A percentile compares a stretch with the other conserved stretches of the same genome.
Evolutionary conservation across 37 sponge, comb jelly and placozoan genomes (phyloP).

Genomic region (Chondrilla cf. caribensis): DNA sequence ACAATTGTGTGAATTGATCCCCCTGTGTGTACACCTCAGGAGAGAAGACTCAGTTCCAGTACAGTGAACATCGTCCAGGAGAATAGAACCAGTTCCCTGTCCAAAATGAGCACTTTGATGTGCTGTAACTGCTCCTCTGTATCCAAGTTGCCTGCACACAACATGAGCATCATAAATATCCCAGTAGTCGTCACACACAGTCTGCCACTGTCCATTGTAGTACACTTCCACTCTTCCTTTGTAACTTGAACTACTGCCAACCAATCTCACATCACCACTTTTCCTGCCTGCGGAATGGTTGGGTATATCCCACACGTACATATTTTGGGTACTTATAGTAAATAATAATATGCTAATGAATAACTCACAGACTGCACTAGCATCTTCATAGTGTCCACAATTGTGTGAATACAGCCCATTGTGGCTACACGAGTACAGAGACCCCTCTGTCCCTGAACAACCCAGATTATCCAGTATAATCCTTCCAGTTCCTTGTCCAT

Average conservation of each 20-base stretch:
- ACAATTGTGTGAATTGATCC: background rate
- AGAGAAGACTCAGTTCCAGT: background rate
- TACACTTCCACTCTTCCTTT: conserved; percentile 7
- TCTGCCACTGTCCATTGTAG: background rate
- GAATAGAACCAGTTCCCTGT: background rate
- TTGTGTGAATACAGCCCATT: background rate
- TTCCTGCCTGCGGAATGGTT: too few relatives aligned
- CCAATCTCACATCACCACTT: background rate
- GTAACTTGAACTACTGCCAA: background rate
- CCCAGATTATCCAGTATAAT: conserved; percentile 25
- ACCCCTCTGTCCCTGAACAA: conserved; percentile 23
- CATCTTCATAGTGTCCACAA: conserved; percentile 12
- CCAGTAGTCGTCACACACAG: conserved; percentile 11
- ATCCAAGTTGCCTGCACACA: conserved; percentile 12
- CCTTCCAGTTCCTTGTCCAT: conserved; percentile 11
- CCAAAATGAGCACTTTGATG: background rate
- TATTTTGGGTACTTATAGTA: background rate
- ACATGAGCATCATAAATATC: background rate
- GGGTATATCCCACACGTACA: too few relatives aligned
- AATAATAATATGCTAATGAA: background rate
- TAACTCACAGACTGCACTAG: background rate
- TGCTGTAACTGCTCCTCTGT: background rate
- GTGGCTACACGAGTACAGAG: background rate
- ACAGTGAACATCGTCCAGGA: background rate
- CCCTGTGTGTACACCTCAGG: background rate